phyloP scores from a whole-genome alignment of 1,140 invertebrate species.

The Stenopsyche tienmushanensis region DNA sequence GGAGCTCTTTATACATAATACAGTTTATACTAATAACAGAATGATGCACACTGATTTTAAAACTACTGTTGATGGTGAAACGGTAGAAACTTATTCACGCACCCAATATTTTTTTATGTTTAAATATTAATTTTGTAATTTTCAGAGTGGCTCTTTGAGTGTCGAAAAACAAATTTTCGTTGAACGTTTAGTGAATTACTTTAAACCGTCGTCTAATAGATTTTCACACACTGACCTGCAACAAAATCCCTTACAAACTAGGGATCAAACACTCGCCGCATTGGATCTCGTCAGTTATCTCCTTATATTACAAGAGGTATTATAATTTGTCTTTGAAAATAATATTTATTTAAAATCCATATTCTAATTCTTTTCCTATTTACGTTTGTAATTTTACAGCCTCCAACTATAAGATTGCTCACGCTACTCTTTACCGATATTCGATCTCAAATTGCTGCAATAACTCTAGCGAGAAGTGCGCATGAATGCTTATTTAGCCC shows the following conservation, averaged over 20 bases:
- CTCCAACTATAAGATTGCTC: constrained; percentile 64
- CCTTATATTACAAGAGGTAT: constrained; percentile 59
- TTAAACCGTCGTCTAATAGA: constrained; percentile 82
- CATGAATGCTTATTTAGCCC: constrained; percentile 89
- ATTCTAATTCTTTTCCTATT: not conserved
- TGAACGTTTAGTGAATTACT: constrained; percentile 80
- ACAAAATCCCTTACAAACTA: constrained; percentile 51
- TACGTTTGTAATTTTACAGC: constrained; percentile 42
- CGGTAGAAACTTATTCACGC: too few species aligned
- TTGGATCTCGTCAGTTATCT: constrained; percentile 79
- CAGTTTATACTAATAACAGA: too few species aligned
- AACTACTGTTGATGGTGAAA: too few species aligned
- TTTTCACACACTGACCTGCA: constrained; percentile 72
- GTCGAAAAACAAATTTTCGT: constrained; percentile 77
- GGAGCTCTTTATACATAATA: too few species aligned
- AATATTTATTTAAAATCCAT: constrained; percentile 1
- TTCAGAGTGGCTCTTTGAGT: constrained; percentile 48
- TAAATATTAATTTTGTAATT: not conserved
- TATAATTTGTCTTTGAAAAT: constrained; percentile 12
- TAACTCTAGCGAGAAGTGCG: constrained; percentile 70
- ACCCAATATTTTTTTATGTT: not conserved
- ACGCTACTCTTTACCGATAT: constrained; percentile 82
- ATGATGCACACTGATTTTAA: too few species aligned
- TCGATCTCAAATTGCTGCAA: constrained; percentile 70
- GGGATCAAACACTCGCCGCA: constrained; percentile 69